Evolutionary conservation across 2,113 vertebrate species (phyloP).

Genomic region (Notechis scutatus): DNA sequence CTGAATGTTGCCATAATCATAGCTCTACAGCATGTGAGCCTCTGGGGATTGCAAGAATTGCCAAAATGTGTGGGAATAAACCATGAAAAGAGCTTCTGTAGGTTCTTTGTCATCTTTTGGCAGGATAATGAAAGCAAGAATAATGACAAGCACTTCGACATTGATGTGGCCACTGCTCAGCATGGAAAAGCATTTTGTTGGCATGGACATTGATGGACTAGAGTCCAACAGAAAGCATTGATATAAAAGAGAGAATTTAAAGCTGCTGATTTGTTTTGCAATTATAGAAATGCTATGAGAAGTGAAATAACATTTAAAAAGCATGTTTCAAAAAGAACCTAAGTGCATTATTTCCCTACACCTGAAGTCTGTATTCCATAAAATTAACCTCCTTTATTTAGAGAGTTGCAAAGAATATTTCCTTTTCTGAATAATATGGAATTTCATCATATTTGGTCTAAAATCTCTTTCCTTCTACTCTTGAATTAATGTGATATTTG

Average conservation of each 20-base stretch:
- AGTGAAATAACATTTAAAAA: neutral
- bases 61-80: neutral
- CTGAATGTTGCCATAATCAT: neutral
- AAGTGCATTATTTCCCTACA: neutral
- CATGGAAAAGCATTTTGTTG: neutral
- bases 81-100: neutral
- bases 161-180: neutral
- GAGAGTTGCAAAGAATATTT: neutral
- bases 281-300: neutral
- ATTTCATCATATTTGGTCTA: neutral
- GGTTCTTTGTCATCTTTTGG: neutral
- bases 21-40: neutral
- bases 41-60: neutral
- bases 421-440: neutral
- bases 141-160: neutral
- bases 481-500: neutral
- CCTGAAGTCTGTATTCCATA: neutral
- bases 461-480: neutral
- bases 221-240: neutral
- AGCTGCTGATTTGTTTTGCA: neutral
- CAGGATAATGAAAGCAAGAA: neutral
- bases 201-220: fast-evolving
- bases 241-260: neutral
- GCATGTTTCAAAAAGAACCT: neutral
- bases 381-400: neutral